A percentile compares a stretch with the other conserved stretches of the same genome.
Conservation (phyloP, 2,113 vertebrate genomes). For the Axis porcinus region DNA sequence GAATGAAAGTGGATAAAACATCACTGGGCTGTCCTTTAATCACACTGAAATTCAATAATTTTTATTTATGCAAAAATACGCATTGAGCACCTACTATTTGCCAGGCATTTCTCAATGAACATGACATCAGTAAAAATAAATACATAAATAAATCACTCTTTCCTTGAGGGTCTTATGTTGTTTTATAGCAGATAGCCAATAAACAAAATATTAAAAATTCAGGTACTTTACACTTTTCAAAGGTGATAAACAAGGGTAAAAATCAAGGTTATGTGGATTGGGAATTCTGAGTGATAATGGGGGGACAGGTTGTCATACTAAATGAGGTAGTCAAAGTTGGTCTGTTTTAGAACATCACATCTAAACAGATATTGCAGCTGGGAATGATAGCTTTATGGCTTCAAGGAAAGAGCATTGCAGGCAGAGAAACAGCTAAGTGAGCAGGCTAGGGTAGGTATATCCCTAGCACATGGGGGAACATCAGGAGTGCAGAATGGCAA, state of each 20-base stretch:
- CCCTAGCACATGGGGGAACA: not conserved
- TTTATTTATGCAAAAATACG: not conserved
- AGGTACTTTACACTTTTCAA: not conserved
- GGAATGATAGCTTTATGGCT: not conserved
- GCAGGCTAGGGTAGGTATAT: rapidly evolving
- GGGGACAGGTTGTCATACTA: not conserved
- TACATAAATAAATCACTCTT: not conserved
- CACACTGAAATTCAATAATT: not conserved
- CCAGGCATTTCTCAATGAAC: not conserved
- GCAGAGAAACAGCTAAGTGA: not conserved
- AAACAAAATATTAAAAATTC: not conserved
- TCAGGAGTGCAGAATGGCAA: not conserved
- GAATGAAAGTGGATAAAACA: not conserved
- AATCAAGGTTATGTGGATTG: not conserved
- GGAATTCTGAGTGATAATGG: not conserved
- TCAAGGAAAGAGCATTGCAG: not conserved
- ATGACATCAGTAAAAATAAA: not conserved
- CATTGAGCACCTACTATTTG: not conserved
- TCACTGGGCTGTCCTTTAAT: not conserved
- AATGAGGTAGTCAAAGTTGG: not conserved
- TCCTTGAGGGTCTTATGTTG: not conserved
- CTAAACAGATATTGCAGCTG: not conserved
- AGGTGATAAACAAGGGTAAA: not conserved
- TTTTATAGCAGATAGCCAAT: not conserved
- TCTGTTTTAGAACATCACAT: not conserved